Percentiles rank a stretch among this genome's conserved stretches.
Evolutionary conservation across 2,888 invertebrate species (phyloP).

Genomic region (Galerucella pusilla): DNA sequence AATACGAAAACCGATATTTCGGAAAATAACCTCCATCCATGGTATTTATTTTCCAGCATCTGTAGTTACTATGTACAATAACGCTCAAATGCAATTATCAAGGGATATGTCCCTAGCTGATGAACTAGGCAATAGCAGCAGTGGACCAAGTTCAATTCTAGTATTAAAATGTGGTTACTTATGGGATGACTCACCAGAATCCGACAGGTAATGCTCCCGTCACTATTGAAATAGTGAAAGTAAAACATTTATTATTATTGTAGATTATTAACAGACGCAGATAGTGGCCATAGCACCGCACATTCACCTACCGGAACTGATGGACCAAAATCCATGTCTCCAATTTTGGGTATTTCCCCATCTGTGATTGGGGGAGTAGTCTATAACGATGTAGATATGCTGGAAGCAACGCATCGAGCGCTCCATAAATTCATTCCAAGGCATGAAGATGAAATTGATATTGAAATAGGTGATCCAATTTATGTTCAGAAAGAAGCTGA

Average conservation of each 20-base stretch:
- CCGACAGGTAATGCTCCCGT: conserved; percentile 68
- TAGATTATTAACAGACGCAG: conserved; percentile 80
- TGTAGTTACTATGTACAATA: conserved; percentile 68
- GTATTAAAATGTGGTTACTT: conserved; percentile 81
- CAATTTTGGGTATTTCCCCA: conserved; percentile 69
- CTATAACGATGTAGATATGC: conserved; percentile 70
- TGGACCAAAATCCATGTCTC: conserved; percentile 88
- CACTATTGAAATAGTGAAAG: background rate
- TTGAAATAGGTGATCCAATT: conserved; percentile 97
- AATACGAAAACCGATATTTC: too few species aligned
- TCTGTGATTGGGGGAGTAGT: conserved; percentile 79
- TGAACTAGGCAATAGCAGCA: conserved; percentile 69
- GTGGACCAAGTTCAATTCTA: conserved; percentile 69
- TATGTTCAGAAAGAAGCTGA: conserved; percentile 97
- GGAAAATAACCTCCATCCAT: too few species aligned
- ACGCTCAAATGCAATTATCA: conserved; percentile 69
- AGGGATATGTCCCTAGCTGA: conserved; percentile 78
- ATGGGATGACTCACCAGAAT: conserved; percentile 87
- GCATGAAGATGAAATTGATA: conserved; percentile 94
- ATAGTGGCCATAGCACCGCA: conserved; percentile 92
- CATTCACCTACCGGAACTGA: conserved; percentile 83
- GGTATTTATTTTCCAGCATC: conserved; percentile 68
- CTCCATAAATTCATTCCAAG: conserved; percentile 95
- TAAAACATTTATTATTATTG: conserved; percentile 35
- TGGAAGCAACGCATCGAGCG: conserved; percentile 95